These are phyloP conservation scores for Junco hyemalis DNA, from an alignment of 2,113 vertebrate genomes.

Conservation along the genomic window DNA sequence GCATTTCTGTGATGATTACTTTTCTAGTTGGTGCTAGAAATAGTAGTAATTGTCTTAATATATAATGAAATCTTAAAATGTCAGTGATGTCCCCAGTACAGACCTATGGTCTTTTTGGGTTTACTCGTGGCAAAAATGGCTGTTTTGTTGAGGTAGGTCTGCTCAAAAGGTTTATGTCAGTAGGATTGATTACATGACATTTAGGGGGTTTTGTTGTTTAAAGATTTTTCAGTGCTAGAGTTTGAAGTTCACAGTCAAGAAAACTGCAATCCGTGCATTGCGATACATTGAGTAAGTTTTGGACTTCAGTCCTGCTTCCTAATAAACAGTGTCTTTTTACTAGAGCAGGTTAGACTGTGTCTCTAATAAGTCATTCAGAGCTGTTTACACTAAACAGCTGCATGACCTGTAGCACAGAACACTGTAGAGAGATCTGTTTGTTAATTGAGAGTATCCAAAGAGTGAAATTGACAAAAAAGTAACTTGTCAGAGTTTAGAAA, in stretches of 20 bases:
- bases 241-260: not conserved
- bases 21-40: not conserved
- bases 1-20: not conserved
- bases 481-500: not conserved
- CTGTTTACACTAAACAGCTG: conserved; percentile 23
- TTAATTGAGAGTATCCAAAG: not conserved
- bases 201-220: not conserved
- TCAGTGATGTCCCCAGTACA: not conserved
- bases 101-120: not conserved
- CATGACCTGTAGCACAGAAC: not conserved
- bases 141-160: not conserved
- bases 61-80: rapidly evolving
- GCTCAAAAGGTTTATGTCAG: not conserved
- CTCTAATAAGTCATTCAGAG: not conserved
- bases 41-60: not conserved
- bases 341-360: not conserved
- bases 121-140: not conserved
- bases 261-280: not conserved
- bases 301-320: conserved; percentile 2
- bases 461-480: not conserved
- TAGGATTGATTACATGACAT: not conserved
- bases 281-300: not conserved
- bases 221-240: not conserved
- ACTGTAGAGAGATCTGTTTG: not conserved
- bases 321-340: not conserved